phyloP scores from a whole-genome alignment of 1,140 invertebrate genomes.

The Maconellicoccus hirsutus region DNA sequence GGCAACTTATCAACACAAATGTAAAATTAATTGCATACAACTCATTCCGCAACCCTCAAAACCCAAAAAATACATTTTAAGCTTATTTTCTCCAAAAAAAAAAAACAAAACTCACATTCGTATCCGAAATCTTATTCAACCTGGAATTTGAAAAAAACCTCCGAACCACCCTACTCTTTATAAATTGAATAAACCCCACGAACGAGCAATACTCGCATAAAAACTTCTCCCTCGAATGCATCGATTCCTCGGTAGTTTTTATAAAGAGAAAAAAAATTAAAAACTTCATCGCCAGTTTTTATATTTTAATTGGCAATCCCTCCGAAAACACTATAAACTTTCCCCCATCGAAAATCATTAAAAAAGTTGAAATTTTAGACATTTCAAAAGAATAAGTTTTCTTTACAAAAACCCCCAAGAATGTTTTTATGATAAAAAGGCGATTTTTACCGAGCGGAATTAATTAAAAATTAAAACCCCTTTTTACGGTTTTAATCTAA shows the following conservation, averaged over 20 bases:
- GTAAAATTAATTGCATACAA: too few relatives aligned
- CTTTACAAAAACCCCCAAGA: background rate
- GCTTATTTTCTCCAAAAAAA: too few relatives aligned
- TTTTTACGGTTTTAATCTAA: background rate
- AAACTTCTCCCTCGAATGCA: background rate
- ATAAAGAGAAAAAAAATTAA: background rate
- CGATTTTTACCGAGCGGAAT: background rate
- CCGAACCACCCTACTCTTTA: too few relatives aligned
- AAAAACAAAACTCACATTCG: too few relatives aligned
- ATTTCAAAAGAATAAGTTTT: background rate
- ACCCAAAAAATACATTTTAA: too few relatives aligned
- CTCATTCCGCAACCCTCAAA: too few relatives aligned
- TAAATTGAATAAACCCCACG: background rate
- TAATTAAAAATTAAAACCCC: slow-evolving; percentile 9
- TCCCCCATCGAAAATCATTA: background rate
- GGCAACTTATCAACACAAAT: too few relatives aligned
- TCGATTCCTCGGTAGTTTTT: background rate
- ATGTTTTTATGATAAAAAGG: background rate
- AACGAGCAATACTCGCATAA: background rate
- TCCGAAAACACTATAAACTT: background rate
- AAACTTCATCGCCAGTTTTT: background rate
- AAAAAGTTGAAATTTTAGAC: background rate
- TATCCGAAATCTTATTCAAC: too few relatives aligned
- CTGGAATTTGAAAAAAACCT: too few relatives aligned
- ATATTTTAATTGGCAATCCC: slow-evolving; percentile 9